Conservation (phyloP, 2,797 vertebrate species). For the Parotocinclus haroldoi region DNA sequence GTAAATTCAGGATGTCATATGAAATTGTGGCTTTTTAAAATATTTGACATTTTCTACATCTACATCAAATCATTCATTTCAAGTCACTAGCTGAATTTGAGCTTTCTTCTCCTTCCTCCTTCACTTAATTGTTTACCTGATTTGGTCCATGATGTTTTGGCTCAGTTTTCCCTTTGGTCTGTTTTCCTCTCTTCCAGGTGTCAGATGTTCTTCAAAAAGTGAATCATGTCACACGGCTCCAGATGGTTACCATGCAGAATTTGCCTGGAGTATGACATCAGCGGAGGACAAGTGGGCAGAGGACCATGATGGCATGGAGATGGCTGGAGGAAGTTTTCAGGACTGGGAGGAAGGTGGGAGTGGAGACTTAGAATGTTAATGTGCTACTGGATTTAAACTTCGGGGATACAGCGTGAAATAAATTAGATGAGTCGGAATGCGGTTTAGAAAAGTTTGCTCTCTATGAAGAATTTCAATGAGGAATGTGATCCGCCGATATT, state of each 20-base stretch:
- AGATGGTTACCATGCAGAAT: slow-evolving; percentile 56
- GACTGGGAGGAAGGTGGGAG: slow-evolving; percentile 77
- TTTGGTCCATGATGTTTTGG: neutral
- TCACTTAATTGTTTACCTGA: neutral
- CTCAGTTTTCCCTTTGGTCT: slow-evolving; percentile 15
- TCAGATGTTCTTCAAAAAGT: slow-evolving; percentile 52
- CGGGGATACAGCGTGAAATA: neutral
- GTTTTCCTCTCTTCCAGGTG: slow-evolving; percentile 46
- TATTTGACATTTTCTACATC: slow-evolving; percentile 17
- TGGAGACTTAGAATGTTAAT: slow-evolving; percentile 32
- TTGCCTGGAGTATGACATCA: slow-evolving; percentile 72
- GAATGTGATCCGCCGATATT: neutral
- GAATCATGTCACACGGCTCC: slow-evolving; percentile 57
- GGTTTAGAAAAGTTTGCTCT: slow-evolving; percentile 16
- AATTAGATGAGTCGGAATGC: neutral
- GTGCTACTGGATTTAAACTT: neutral
- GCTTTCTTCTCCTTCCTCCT: neutral
- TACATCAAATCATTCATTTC: slow-evolving; percentile 19
- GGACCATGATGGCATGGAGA: slow-evolving; percentile 52
- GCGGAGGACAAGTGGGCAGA: slow-evolving; percentile 57
- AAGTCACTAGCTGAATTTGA: neutral
- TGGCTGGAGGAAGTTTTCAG: slow-evolving; percentile 62
- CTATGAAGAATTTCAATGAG: slow-evolving; percentile 16
- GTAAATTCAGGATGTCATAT: no score
- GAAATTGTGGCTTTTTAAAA: slow-evolving; percentile 1